Percentiles rank a stretch among this genome's conserved stretches.
phyloP scores from a whole-genome alignment of 2,113 vertebrate species.

The Notechis scutatus region DNA sequence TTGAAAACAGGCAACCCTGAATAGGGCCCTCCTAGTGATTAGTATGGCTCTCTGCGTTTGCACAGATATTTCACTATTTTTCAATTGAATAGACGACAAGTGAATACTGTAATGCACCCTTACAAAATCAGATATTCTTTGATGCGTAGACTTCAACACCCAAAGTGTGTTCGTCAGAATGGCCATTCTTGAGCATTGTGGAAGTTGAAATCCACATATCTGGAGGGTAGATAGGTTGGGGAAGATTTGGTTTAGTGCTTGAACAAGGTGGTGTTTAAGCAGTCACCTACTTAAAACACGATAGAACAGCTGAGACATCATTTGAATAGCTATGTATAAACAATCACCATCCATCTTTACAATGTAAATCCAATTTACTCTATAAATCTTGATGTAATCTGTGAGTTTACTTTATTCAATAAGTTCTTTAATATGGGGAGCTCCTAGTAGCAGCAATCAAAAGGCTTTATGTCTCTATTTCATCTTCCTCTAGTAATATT shows the following conservation, averaged over 20 bases:
- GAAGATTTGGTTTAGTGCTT: not conserved
- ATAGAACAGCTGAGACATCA: not conserved
- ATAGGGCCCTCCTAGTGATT: not conserved
- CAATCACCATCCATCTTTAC: not conserved
- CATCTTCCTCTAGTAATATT: not conserved
- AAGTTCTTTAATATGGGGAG: not conserved
- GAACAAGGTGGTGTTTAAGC: not conserved
- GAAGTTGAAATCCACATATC: not conserved
- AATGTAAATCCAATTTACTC: not conserved
- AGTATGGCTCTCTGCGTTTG: not conserved
- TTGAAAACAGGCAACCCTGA: not conserved
- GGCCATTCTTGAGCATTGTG: not conserved
- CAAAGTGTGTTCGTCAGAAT: not conserved
- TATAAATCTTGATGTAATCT: not conserved
- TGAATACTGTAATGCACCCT: not conserved
- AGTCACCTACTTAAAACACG: not conserved
- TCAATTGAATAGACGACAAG: not conserved
- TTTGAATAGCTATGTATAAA: not conserved
- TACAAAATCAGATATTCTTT: not conserved
- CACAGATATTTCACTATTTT: not conserved
- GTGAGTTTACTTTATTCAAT: not conserved
- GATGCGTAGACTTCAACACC: not conserved
- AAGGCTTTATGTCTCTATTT: not conserved
- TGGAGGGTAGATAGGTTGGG: not conserved
- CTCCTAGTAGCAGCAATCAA: not conserved